A percentile compares a stretch with the other conserved stretches of the same genome.
Conservation (phyloP, 2,888 invertebrate species). For the Saturnia pavonia region DNA sequence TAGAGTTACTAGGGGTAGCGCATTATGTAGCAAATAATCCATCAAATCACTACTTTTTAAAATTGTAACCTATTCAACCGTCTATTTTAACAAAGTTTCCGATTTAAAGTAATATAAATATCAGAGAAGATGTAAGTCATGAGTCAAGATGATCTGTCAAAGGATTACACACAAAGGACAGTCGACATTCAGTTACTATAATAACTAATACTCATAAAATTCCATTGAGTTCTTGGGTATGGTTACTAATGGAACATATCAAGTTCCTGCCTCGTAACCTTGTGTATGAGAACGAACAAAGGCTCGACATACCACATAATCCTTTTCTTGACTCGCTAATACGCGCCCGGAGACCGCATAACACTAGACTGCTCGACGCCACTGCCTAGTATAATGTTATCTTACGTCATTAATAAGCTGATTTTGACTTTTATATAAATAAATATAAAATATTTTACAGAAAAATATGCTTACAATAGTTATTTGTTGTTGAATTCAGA, state of each 20-base stretch:
- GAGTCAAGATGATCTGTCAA: not conserved
- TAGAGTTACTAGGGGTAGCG: too few species aligned
- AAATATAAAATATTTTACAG: not conserved
- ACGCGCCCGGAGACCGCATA: slow-evolving; percentile 19
- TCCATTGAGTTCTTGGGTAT: slow-evolving; percentile 1
- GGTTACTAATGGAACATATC: slow-evolving; percentile 5
- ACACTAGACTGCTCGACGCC: slow-evolving; percentile 42
- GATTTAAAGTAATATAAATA: not conserved
- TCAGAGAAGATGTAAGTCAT: not conserved
- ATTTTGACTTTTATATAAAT: not conserved
- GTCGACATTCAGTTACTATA: not conserved
- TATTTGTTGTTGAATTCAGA: not conserved
- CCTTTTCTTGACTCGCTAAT: not conserved
- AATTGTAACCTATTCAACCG: too few species aligned
- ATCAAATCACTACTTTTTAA: too few species aligned
- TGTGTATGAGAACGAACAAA: not conserved
- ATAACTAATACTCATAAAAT: not conserved
- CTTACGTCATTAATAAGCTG: slow-evolving; percentile 15
- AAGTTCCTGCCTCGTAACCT: slow-evolving; percentile 1
- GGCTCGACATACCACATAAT: slow-evolving; percentile 1
- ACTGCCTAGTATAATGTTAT: slow-evolving; percentile 32
- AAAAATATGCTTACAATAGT: not conserved
- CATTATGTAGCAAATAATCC: too few species aligned
- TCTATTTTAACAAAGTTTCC: too few species aligned
- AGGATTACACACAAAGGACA: not conserved